Evolutionary conservation across 2,113 vertebrate species (phyloP), one percentile per base, ranked within the genome.

Genomic region (Anser brachyrhynchus): DNA sequence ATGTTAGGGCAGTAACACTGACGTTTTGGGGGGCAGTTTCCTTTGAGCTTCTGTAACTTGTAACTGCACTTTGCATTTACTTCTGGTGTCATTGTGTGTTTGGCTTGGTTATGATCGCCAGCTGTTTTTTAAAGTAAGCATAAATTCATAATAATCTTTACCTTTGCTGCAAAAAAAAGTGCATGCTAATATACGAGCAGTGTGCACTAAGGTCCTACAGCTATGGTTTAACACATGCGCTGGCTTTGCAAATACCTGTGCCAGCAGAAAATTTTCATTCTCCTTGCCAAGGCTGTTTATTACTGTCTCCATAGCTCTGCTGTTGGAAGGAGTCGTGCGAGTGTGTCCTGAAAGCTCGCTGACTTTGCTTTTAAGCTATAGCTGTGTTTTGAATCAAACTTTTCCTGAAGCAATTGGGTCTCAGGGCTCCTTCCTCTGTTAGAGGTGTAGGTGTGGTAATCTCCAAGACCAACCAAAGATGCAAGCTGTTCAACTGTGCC

Each of bases 201-300:
- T 13, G 0, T 2, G 13, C 6, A 1, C 10, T 18, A 13, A 49
- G 64, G 73, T 70, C 62, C 37, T 75, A 3, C 3, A 13, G 39
- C n/a, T 52, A 13, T 25, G 4, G 18, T 51, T 88, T 11, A 61
- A 21, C 43, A 26, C 44, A 21, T 6, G 2, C 0, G 1, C 33
- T 70, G 3, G 29, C 67, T 86, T 61, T 66, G 55, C 0, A 0
- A 84, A 54, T 74, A 58, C 6, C 10, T 52, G 37, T 69, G n/a
- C 52, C 31, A 19, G 25, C 3, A 54, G 80, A 80, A 80, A 21
- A 57, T 35, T 35, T 73, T 72, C 21, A 17, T 79, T 87, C 18
- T 92, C 22, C 22, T 59, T 89, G 25, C n/a, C 61, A 37, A 81
- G 26, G 20, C 33, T 29, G 6, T 77, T 75, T 76, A 22, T 55